Evolutionary conservation across 2,113 vertebrate species (phyloP), one percentile per base, ranked within the genome.

Genomic region (Puma concolor): DNA sequence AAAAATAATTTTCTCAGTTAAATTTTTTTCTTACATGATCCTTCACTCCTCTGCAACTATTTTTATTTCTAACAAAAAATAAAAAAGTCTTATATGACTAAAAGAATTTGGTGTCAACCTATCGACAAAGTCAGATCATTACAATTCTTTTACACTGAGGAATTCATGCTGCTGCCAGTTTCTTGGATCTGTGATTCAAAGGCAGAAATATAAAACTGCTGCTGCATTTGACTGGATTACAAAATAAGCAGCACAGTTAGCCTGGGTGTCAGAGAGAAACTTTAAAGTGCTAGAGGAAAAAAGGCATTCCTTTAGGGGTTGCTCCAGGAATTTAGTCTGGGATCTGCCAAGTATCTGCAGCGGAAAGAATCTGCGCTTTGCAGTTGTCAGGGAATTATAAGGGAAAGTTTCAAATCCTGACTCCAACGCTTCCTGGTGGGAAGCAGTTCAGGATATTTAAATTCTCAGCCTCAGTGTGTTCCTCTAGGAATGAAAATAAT

Each of bases 161-260:
- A 95, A 93, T 94, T 95, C 66, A 36, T 88, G 91, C 76, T 72
- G 71, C 71, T 85, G 76, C 81, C 16, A 83, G 88, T 71, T 88
- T 67, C 93, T 97, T 95, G 91, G 88, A 95, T 96, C 91, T 93
- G 77, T 72, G 85, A 88, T 82, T 98, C 91, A 97, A 98, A 97
- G 85, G 88, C 93, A 95, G 38, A 93, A 88, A 91, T 92, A 94
- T 67, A 69, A 96, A 95, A 97, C 91, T 52, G 15, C 74, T 77
- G 64, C 77, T 60, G 77, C 81, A 85, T 98, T 98, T 98, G 97
- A 95, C 81, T 91, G 38, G 85, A 91, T 97, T 96, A 91, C 84
- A 95, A 96, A 98, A 81, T 93, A 96, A 97, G 95, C 71, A 94
- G 84, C 57, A 16, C 33, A 91, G 81, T 98, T 97, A 93, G 85